A percentile compares a stretch with the other conserved stretches of the same genome.
Conservation (phyloP, 2,888 invertebrate genomes). For the Petrolisthes manimaculis region DNA sequence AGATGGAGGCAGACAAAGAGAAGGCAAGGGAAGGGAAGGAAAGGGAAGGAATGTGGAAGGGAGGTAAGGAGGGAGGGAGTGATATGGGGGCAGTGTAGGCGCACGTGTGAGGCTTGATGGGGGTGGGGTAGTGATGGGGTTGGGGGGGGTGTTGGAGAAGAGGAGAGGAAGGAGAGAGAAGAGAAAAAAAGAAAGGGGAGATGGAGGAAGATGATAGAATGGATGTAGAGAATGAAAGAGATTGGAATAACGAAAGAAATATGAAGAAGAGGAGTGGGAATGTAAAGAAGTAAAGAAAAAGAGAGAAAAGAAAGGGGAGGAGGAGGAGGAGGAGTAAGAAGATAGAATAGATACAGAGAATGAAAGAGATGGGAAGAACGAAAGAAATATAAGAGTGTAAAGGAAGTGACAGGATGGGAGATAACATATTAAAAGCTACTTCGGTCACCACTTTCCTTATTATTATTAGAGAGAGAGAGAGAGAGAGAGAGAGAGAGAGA, state of each 20-base stretch:
- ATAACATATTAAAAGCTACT: too few relatives aligned
- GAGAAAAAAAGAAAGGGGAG: too few relatives aligned
- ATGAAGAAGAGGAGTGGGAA: background rate
- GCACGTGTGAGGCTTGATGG: background rate
- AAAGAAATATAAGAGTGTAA: too few relatives aligned
- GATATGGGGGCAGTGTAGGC: background rate
- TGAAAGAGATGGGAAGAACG: too few relatives aligned
- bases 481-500: background rate
- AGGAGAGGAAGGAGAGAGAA: background rate
- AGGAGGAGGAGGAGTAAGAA: conserved; percentile 1
- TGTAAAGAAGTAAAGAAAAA: background rate
- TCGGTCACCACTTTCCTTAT: too few relatives aligned
- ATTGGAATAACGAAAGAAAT: too few relatives aligned
- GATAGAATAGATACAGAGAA: too few relatives aligned
- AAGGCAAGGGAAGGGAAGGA: background rate
- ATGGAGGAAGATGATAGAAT: background rate
- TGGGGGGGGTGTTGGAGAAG: background rate
- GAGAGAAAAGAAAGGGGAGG: background rate
- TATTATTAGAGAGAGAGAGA: background rate
- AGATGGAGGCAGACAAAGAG: background rate
- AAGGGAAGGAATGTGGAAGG: background rate
- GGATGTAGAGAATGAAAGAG: too few relatives aligned
- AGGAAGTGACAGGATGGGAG: too few relatives aligned
- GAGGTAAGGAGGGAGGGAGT: background rate
- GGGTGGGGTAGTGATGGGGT: background rate